Percentiles rank a stretch among this genome's conserved stretches.
These are phyloP conservation scores for Nesidiocoris tenuis DNA, from an alignment of 2,888 invertebrate species.

Conservation along the genomic window DNA sequence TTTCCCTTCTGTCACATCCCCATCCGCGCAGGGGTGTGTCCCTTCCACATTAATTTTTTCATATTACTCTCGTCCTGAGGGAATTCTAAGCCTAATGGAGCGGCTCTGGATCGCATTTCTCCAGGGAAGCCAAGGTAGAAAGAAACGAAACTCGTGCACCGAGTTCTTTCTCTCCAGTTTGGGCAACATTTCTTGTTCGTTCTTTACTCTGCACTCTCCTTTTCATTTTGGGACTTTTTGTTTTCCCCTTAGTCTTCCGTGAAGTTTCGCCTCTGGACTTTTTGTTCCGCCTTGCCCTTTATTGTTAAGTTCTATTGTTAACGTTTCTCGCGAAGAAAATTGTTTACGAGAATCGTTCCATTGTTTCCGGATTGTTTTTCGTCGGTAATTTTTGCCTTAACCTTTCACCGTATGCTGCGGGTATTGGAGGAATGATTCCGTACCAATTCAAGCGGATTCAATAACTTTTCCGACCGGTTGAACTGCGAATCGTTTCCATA, in stretches of 20 bases:
- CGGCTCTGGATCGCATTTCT: background rate
- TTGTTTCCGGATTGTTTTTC: background rate
- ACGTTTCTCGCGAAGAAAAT: background rate
- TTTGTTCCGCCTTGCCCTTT: background rate
- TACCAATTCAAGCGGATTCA: no score
- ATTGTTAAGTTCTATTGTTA: background rate
- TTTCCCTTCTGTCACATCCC: background rate
- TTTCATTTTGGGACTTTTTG: background rate
- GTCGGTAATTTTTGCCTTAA: background rate
- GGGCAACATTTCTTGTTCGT: background rate
- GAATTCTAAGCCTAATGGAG: background rate
- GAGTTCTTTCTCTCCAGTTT: background rate
- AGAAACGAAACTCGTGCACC: background rate
- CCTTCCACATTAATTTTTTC: background rate
- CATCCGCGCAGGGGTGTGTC: background rate
- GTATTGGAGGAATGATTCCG: no score
- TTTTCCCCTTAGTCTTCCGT: background rate
- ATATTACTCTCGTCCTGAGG: background rate
- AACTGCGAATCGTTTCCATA: no score
- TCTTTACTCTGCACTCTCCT: background rate
- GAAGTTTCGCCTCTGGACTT: background rate
- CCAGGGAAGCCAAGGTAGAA: background rate
- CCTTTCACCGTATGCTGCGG: no score
- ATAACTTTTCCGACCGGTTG: no score
- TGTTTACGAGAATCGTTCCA: background rate